Conservation (phyloP, 2,113 vertebrate species). For the Nymphicus hollandicus region DNA sequence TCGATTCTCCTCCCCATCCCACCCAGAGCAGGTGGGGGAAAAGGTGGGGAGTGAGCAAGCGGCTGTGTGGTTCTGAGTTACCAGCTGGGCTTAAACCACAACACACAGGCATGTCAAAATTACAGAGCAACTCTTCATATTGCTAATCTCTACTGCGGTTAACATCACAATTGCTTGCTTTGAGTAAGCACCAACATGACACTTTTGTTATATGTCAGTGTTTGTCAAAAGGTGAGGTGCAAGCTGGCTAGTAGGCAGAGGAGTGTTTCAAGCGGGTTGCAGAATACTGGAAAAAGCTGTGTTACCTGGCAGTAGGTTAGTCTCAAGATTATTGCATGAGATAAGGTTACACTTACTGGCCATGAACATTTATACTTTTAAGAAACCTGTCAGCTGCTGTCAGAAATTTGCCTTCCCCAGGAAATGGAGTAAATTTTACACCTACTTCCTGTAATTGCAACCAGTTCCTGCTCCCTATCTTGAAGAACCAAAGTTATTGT, state of each 20-base stretch:
- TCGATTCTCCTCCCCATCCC: too few species aligned
- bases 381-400: not conserved
- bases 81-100: too few species aligned
- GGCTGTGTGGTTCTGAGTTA: too few species aligned
- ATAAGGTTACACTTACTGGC: not conserved
- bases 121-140: not conserved
- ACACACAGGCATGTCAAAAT: not conserved
- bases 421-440: not conserved
- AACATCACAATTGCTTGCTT: not conserved
- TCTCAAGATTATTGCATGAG: not conserved
- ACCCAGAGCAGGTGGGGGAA: too few species aligned
- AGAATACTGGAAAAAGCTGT: not conserved
- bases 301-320: not conserved
- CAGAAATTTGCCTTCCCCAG: not conserved
- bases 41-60: too few species aligned
- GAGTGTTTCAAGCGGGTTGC: not conserved
- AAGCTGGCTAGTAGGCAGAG: not conserved
- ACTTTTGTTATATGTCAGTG: not conserved
- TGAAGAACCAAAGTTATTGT: not conserved
- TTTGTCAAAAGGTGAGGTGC: not conserved
- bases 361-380: not conserved
- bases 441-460: not conserved
- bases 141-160: not conserved
- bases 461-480: not conserved
- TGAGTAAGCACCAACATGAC: fast-evolving